Conservation (phyloP, 2,888 invertebrate genomes). For the Caenorhabditis becei region DNA sequence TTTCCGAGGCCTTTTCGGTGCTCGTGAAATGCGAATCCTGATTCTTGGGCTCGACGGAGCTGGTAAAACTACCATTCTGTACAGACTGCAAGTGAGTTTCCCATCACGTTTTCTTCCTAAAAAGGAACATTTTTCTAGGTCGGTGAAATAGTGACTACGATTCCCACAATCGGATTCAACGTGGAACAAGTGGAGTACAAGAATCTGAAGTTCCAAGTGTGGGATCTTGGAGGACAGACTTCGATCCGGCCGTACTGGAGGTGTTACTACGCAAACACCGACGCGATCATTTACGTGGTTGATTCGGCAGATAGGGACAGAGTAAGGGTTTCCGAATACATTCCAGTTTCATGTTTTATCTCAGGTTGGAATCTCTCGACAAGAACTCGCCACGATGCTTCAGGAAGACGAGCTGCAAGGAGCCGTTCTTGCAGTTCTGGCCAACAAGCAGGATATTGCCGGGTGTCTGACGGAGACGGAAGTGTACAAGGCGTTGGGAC, state of each 20-base stretch:
- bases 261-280: conserved; percentile 99
- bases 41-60: conserved; percentile 85
- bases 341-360: conserved; percentile 3
- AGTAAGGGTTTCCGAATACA: conserved; percentile 86
- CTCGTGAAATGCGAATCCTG: conserved; percentile 84
- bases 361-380: conserved; percentile 95
- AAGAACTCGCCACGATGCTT: conserved; percentile 83
- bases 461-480: conserved; percentile 97
- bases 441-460: conserved; percentile 98
- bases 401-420: conserved; percentile 92
- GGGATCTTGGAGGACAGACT: conserved; percentile 99
- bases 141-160: conserved; percentile 80
- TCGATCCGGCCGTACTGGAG: conserved; percentile 98
- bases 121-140: conserved; percentile 64
- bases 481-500: conserved; percentile 94
- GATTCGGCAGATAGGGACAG: conserved; percentile 98
- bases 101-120: no score
- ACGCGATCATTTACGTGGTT: conserved; percentile 97
- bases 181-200: conserved; percentile 99
- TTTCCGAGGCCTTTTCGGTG: conserved; percentile 90
- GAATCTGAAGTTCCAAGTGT: conserved; percentile 96
- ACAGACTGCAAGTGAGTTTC: conserved; percentile 95
- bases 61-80: conserved; percentile 96
- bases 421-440: conserved; percentile 95
- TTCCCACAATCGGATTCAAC: conserved; percentile 97